phyloP scores from a whole-genome alignment of 2,113 vertebrate species.

The Corythaixoides concolor region DNA sequence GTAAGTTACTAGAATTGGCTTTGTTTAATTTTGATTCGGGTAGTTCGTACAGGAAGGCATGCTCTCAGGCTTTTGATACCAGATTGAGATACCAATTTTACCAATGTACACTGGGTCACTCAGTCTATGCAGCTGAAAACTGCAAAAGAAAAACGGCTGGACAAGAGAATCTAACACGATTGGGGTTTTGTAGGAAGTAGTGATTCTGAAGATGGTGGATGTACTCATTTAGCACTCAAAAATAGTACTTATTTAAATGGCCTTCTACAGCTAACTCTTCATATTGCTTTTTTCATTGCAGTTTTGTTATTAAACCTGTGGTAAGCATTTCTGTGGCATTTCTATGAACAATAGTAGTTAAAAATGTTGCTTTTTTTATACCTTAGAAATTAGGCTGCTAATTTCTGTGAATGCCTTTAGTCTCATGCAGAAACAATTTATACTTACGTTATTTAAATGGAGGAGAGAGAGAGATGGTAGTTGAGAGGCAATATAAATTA shows the following conservation, averaged over 20 bases:
- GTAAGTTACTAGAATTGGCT: neutral
- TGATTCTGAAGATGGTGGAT: neutral
- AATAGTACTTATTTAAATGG: neutral
- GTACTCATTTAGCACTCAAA: no score
- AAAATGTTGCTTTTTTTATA: neutral
- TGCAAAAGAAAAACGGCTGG: neutral
- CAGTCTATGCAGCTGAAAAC: neutral
- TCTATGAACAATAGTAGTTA: neutral
- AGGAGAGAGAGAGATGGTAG: neutral
- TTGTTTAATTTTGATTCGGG: neutral
- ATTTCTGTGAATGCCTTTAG: neutral
- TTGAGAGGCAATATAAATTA: neutral
- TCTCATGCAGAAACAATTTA: neutral
- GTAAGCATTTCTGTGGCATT: neutral
- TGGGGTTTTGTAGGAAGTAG: neutral
- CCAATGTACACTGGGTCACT: accelerated
- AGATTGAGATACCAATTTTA: neutral
- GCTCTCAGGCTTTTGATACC: neutral
- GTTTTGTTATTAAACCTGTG: neutral
- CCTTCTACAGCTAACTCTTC: neutral
- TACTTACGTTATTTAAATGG: neutral
- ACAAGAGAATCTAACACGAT: neutral
- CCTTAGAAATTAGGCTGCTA: neutral
- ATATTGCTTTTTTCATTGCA: neutral
- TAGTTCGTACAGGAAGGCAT: neutral